Evolutionary conservation across 1,140 invertebrate genomes (phyloP).

Genomic region (Delia radicum): DNA sequence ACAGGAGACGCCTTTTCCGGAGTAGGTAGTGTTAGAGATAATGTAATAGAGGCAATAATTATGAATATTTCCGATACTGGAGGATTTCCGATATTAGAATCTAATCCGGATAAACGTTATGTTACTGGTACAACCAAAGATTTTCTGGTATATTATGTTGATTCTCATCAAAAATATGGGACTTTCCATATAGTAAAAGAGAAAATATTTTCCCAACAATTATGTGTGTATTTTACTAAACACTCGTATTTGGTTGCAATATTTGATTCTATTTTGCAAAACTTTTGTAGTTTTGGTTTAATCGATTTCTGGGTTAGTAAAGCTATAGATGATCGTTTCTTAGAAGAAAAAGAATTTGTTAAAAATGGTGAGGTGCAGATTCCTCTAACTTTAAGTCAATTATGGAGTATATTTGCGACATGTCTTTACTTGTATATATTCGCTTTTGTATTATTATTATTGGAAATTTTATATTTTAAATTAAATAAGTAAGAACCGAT

Average conservation of each 20-base stretch:
- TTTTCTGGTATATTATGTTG: conserved; percentile 11
- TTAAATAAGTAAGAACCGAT: background rate
- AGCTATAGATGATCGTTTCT: conserved; percentile 6
- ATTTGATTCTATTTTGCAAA: background rate
- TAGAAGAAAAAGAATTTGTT: too few species aligned
- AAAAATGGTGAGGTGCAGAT: conserved; percentile 30
- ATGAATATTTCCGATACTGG: background rate
- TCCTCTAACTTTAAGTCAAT: background rate
- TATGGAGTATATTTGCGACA: background rate
- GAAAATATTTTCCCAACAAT: background rate
- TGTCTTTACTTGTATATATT: background rate
- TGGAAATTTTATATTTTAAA: background rate
- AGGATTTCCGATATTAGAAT: conserved; percentile 4
- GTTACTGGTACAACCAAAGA: conserved; percentile 2
- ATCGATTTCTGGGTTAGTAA: conserved; percentile 18
- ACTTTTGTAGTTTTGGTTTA: conserved; percentile 32
- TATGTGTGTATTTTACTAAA: conserved; percentile 14
- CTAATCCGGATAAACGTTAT: conserved; percentile 1
- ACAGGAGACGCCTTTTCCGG: background rate
- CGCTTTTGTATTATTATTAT: background rate
- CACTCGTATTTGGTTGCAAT: background rate
- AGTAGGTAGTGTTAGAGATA: background rate
- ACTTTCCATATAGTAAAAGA: conserved; percentile 13
- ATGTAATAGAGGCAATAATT: background rate
- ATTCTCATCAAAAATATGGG: background rate